Base-by-base conservation (phyloP, 1,140 invertebrate genomes). In the Adoxophyes honmai region DNA sequence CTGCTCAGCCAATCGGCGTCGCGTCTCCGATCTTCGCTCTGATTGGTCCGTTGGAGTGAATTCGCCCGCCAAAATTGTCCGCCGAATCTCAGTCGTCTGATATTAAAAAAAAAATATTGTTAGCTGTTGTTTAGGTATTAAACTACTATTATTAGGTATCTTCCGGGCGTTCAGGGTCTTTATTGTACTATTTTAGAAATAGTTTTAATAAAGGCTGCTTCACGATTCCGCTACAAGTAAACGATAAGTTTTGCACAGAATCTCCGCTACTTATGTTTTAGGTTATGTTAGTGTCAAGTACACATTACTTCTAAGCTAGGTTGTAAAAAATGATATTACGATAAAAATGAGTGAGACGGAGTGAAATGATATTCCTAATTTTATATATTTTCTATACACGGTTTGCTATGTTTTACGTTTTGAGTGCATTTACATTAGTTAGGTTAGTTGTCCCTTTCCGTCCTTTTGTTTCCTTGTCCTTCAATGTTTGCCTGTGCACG, bases 181-280 rank as follows among this genome's bases (percentile, higher is more conserved):
- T 86, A 78, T 79, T 79, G 58, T 73, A 76, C 85, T 86, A 88
- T 88, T 88, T 80, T 33, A 75, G 56, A 84, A 86, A 86, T 88
- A 86, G 82, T 83, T 64, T 58, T 44, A 57, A 63, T 78, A 70
- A 82, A 76, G 76, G 37, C 61, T 64, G 55, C 44, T 59, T 61
- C 42, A 66, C 60, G 48, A 54, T 39, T 64, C 51, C 34, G 53
- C 21, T 28, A 6, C 39, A 53, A 15, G 16, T 59, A 48, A 34
- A 18, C 36, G 52, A 38, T 52, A 44, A 39, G 51, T 59, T 42
- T 56, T 52, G 58, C 52, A 55, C 37, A 15, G 39, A 68, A 42
- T 60, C 53, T 57, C 54, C 64, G 51, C 55, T 63, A 18, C 61
- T 52, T 58, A 42, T 48, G n/a, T 37, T 14, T 5, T 82, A 77